Conservation (phyloP, 2,888 invertebrate genomes). For the Lordiphosa andalusiaca region DNA sequence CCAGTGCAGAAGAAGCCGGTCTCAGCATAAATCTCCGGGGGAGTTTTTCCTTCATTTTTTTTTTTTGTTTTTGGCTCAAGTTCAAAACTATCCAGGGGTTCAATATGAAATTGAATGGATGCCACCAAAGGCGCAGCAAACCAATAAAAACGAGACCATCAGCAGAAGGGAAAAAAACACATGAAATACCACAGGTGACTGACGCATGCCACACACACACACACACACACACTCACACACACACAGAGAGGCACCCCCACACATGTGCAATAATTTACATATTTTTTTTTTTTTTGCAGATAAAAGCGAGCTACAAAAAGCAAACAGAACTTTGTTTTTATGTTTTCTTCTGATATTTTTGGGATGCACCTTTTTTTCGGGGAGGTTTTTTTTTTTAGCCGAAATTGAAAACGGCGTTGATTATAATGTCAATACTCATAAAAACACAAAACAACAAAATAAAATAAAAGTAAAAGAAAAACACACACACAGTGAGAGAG, state of each 20-base stretch:
- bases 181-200: conserved; percentile 70
- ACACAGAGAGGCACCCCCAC: conserved; percentile 13
- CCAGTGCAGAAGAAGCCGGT: too few relatives aligned
- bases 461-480: conserved; percentile 13
- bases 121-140: conserved; percentile 23
- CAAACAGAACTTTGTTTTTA: conserved; percentile 55
- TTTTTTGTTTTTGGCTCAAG: conserved; percentile 16
- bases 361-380: conserved; percentile 58
- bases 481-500: too few relatives aligned
- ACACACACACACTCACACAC: conserved; percentile 2
- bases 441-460: conserved; percentile 31
- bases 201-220: conserved; percentile 61
- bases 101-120: conserved; percentile 13
- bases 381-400: conserved; percentile 22
- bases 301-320: conserved; percentile 51
- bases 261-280: conserved; percentile 59
- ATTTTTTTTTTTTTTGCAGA: conserved; percentile 51
- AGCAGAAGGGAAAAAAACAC: conserved; percentile 39
- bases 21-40: conserved; percentile 38
- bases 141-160: conserved; percentile 62
- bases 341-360: conserved; percentile 25
- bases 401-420: conserved; percentile 76
- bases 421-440: conserved; percentile 74
- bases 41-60: conserved; percentile 1
- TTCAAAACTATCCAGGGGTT: conserved; percentile 43